Conservation (phyloP, 92 coral and sea anemone genomes). For the Porites rus region DNA sequence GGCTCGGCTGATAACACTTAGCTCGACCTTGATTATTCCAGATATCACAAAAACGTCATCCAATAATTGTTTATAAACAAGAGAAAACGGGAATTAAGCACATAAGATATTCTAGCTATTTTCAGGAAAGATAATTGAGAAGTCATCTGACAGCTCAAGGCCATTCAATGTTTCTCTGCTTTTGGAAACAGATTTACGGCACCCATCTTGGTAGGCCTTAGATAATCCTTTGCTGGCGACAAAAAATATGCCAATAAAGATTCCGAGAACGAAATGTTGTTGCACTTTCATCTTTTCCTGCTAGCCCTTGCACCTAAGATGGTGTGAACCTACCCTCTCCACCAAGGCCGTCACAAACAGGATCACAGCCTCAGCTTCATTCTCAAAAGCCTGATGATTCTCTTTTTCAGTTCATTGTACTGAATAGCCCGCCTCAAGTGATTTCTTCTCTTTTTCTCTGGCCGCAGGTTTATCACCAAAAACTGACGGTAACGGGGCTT, state of each 20-base stretch:
- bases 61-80: too few species aligned
- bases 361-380: slow-evolving; percentile 5
- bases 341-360: not conserved
- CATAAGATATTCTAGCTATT: too few species aligned
- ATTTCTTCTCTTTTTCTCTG: slow-evolving; percentile 4
- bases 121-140: too few species aligned
- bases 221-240: not conserved
- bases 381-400: slow-evolving; percentile 13
- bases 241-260: not conserved
- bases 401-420: not conserved
- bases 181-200: not conserved
- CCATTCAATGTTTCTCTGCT: too few species aligned
- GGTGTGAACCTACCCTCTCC: not conserved
- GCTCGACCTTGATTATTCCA: too few species aligned
- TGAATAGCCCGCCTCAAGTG: slow-evolving; percentile 16
- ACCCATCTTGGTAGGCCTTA: not conserved
- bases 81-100: too few species aligned
- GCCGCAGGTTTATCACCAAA: slow-evolving; percentile 3
- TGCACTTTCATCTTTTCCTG: not conserved
- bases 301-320: not conserved
- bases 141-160: too few species aligned
- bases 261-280: not conserved
- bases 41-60: too few species aligned
- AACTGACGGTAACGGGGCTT: slow-evolving; percentile 41
- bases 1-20: too few species aligned